phyloP scores from a whole-genome alignment of 2,797 vertebrate genomes.

The Anabas testudineus region DNA sequence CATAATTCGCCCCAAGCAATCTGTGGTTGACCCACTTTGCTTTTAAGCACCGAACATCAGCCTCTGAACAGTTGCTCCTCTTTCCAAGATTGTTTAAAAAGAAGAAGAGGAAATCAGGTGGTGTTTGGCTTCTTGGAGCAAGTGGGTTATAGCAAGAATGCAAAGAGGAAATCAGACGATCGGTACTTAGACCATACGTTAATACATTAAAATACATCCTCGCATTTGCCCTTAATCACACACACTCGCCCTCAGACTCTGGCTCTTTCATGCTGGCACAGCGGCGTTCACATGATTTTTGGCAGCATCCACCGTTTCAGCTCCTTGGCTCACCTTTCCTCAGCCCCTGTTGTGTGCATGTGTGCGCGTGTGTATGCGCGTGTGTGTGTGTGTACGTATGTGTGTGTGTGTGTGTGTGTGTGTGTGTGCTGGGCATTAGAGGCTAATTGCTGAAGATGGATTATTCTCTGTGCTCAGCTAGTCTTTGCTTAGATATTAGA shows the following conservation, averaged over 20 bases:
- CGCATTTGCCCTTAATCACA: conserved; percentile 44
- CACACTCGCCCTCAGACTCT: conserved; percentile 37
- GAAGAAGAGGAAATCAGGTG: conserved; percentile 31
- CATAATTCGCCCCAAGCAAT: conserved; percentile 80
- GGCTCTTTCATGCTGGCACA: conserved; percentile 52
- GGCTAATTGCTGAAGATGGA: conserved; percentile 45
- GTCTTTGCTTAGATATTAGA: conserved; percentile 45
- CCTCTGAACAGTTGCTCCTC: conserved; percentile 43
- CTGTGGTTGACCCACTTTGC: conserved; percentile 81
- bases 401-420: conserved; percentile 12
- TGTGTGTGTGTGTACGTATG: conserved; percentile 28
- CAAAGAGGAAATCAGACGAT: neutral
- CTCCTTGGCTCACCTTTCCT: conserved; percentile 60
- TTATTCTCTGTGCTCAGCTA: conserved; percentile 34
- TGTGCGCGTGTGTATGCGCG: conserved; percentile 18
- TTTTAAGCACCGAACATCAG: conserved; percentile 41
- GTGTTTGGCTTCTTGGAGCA: conserved; percentile 9
- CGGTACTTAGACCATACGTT: neutral
- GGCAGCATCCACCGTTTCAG: conserved; percentile 53
- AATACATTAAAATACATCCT: conserved; percentile 26
- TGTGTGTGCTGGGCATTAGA: conserved; percentile 15
- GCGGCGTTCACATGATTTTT: conserved; percentile 40
- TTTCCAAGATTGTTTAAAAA: conserved; percentile 31
- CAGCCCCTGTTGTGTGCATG: conserved; percentile 19
- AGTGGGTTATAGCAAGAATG: neutral